Evolutionary conservation across 1,140 invertebrate genomes (phyloP), one percentile per base, ranked within the genome.

Genomic region (Xylocopa sonorina): DNA sequence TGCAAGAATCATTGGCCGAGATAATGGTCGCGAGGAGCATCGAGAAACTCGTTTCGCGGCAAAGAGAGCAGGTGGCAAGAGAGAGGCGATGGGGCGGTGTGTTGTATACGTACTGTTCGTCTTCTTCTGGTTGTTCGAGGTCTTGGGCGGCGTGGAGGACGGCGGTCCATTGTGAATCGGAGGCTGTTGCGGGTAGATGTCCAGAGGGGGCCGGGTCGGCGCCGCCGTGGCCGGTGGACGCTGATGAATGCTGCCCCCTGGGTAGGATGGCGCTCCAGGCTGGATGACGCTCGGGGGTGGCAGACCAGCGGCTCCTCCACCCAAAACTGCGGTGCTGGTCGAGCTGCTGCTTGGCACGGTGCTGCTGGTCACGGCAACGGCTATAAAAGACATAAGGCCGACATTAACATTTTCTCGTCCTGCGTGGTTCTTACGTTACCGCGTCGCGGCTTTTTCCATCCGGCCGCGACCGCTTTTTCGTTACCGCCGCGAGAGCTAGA

Each of bases 141-240:
- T 92, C 85, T 93, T 93, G 82, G 92, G 89, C 80, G 92, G 87
- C 80, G 81, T 88, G 66, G 91, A 90, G 83, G 92, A 91, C 69
- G 91, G 91, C 72, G 87, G 84, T 74, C 89, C 91, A 86, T 90
- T 90, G 87, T 91, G 89, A 75, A 90, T 88, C 58, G 89, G 87
- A 76, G 88, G 90, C 85, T 92, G 90, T 81, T 92, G 90, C 66
- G 91, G 80, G 90, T 93, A 81, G 74, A 89, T 78, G 76, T 92
- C 93, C 3, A 94, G 93, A 62, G 94, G 92, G 48, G 92, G 88
- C 81, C 94, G 93, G 67, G 94, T 93, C 38, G 94, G 93, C 63
- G 94, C 92, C 69, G 93, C 92, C 34, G 92, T 93, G 87, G 92
- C 92, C 46, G 93, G 89, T 34, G 91, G 91, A 86, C 91, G 90